Conservation (phyloP, 1,140 invertebrate genomes). For the Colletes gigas region DNA sequence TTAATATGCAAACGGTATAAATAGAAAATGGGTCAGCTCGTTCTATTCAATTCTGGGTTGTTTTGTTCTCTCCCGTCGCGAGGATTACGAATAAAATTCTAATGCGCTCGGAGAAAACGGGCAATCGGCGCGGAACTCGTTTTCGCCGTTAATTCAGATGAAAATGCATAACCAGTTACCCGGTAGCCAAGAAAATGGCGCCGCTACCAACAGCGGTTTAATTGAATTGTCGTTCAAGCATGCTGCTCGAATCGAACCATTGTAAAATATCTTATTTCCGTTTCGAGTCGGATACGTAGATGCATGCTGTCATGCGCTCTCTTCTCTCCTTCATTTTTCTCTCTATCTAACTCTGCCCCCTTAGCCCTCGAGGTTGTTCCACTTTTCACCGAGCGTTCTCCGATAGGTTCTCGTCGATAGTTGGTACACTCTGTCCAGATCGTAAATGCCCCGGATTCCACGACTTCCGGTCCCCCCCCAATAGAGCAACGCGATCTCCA, state of each 20-base stretch:
- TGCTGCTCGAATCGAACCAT: neutral
- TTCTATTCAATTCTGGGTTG: neutral
- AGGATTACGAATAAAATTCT: neutral
- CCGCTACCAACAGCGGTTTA: neutral
- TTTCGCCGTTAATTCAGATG: neutral
- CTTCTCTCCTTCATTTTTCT: neutral
- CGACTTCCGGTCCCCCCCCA: conserved; percentile 11
- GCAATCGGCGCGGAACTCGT: neutral
- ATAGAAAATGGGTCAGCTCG: conserved; percentile 5
- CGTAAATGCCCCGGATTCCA: conserved; percentile 32
- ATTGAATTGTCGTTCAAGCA: neutral
- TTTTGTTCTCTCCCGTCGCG: neutral
- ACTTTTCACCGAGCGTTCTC: neutral
- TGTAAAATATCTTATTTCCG: neutral
- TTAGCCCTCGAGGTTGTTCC: neutral
- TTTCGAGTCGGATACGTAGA: conserved; percentile 3
- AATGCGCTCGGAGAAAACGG: neutral
- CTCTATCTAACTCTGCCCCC: neutral
- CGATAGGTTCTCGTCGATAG: neutral
- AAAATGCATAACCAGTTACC: neutral
- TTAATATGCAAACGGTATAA: neutral
- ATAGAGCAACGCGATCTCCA: conserved; percentile 6
- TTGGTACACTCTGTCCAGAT: conserved; percentile 19
- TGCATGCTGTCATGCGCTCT: neutral
- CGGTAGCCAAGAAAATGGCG: neutral